These are phyloP conservation scores for Stegodyphus dumicola DNA, from an alignment of 1,140 invertebrate species.

Conservation along the genomic window DNA sequence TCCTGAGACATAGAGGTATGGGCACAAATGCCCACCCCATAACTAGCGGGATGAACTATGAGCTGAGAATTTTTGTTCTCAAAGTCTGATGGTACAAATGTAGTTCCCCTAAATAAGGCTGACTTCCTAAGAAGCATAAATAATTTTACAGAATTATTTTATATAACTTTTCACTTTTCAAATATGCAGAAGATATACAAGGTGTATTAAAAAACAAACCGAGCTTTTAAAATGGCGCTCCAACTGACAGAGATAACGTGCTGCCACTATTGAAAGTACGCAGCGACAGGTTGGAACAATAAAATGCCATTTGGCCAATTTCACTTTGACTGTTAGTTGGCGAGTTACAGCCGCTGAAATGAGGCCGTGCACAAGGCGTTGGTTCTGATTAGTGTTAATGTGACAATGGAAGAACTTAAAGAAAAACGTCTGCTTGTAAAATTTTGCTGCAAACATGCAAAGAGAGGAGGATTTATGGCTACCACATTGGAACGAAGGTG, in stretches of 20 bases:
- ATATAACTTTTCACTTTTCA: no score
- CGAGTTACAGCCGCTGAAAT: neutral
- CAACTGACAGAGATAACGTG: neutral
- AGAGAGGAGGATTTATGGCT: no score
- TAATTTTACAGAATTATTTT: no score
- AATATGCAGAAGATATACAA: neutral
- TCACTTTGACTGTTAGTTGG: neutral
- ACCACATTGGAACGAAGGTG: no score
- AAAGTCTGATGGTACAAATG: no score
- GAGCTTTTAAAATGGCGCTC: neutral
- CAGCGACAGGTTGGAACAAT: neutral
- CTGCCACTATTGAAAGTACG: neutral
- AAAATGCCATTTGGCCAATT: neutral
- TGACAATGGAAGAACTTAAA: neutral
- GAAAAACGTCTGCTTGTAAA: neutral
- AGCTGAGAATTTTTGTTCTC: no score
- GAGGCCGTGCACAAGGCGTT: neutral
- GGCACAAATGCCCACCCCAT: no score
- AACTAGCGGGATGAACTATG: no score
- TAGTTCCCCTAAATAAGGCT: no score
- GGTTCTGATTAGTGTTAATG: neutral
- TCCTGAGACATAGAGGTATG: no score
- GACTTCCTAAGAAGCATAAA: no score
- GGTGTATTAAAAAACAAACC: neutral
- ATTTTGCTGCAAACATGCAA: neutral